These are phyloP conservation scores for Petrophora chlorosata DNA, from an alignment of 2,888 invertebrate genomes.

Conservation along the genomic window DNA sequence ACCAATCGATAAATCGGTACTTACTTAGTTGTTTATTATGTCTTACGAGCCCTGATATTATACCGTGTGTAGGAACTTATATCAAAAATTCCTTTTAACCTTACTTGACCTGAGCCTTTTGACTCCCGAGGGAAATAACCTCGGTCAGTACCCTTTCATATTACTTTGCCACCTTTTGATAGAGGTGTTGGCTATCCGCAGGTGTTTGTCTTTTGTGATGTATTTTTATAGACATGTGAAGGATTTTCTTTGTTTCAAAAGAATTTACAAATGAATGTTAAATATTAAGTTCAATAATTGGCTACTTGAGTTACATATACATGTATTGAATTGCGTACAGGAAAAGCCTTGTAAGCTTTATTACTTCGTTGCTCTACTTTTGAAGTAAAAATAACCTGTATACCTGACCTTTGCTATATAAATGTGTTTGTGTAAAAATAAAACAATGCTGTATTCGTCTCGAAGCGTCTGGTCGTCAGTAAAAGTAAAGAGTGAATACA, in stretches of 20 bases:
- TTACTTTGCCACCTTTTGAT: slow-evolving; percentile 48
- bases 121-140: slow-evolving; percentile 62
- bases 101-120: slow-evolving; percentile 22
- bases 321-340: not conserved
- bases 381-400: slow-evolving; percentile 6
- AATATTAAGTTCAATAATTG: too few species aligned
- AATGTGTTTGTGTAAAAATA: slow-evolving; percentile 10
- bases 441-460: slow-evolving; percentile 18
- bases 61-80: not conserved
- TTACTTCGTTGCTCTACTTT: not conserved
- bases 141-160: slow-evolving; percentile 54
- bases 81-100: slow-evolving; percentile 20
- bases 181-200: slow-evolving; percentile 40
- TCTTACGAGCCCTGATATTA: not conserved
- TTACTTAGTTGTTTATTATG: not conserved
- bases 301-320: too few species aligned
- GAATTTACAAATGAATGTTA: too few species aligned
- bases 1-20: not conserved
- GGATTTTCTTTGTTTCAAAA: not conserved
- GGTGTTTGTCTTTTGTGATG: slow-evolving; percentile 25
- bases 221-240: not conserved
- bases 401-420: slow-evolving; percentile 13
- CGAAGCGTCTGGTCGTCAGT: slow-evolving; percentile 21
- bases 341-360: not conserved
- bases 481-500: slow-evolving; percentile 31